phyloP scores from a whole-genome alignment of 2,888 invertebrate genomes.

The Nineta flava region DNA sequence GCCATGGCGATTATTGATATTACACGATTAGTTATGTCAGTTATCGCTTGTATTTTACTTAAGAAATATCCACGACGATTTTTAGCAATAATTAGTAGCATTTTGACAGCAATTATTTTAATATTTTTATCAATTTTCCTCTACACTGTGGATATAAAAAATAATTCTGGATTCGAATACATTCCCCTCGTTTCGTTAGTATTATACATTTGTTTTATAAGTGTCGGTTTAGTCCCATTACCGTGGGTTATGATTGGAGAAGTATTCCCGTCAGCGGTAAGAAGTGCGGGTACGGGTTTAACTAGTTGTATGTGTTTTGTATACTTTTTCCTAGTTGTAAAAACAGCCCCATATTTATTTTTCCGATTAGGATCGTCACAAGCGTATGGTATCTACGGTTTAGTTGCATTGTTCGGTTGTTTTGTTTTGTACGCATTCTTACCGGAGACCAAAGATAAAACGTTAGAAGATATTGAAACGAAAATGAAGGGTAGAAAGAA shows the following conservation, averaged over 20 bases:
- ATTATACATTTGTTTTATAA: conserved; percentile 40
- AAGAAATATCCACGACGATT: conserved; percentile 44
- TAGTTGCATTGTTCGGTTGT: conserved; percentile 39
- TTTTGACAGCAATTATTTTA: conserved; percentile 44
- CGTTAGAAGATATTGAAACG: conserved; percentile 50
- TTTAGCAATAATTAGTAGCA: conserved; percentile 45
- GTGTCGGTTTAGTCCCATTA: conserved; percentile 45
- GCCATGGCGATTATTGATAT: conserved; percentile 48
- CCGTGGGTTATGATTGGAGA: conserved; percentile 66
- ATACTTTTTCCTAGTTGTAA: conserved; percentile 48
- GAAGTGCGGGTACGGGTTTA: conserved; percentile 50
- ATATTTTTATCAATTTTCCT: conserved; percentile 34
- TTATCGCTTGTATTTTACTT: conserved; percentile 43
- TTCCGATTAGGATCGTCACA: conserved; percentile 35
- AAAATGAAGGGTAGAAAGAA: conserved; percentile 22
- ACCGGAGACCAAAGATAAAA: conserved; percentile 54
- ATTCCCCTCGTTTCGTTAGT: conserved; percentile 33
- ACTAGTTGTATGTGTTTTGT: conserved; percentile 46
- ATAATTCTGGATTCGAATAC: conserved; percentile 31
- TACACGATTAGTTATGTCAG: conserved; percentile 42
- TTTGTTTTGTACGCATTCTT: conserved; percentile 39
- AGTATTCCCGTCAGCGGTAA: conserved; percentile 42
- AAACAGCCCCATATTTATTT: conserved; percentile 47
- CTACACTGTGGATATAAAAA: conserved; percentile 25
- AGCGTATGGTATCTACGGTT: conserved; percentile 47